Percentiles rank a stretch among this genome's conserved stretches.
Evolutionary conservation across 2,888 invertebrate genomes (phyloP).

Genomic region (Amiota minor): DNA sequence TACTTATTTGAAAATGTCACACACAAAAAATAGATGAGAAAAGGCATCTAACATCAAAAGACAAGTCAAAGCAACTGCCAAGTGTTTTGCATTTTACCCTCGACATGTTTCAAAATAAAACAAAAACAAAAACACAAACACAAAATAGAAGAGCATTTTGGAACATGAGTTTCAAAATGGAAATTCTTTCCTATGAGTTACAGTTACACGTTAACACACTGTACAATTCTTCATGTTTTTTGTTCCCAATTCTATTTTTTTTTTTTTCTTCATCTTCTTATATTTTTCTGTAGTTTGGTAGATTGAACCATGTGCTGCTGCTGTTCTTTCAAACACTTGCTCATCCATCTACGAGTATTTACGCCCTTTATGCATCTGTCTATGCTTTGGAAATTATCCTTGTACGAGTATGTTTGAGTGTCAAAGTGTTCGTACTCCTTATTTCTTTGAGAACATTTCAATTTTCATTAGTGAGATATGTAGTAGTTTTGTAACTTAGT

Average conservation of each 20-base stretch:
- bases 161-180: constrained; percentile 63
- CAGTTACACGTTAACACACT: not conserved
- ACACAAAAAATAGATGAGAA: constrained; percentile 46
- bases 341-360: constrained; percentile 26
- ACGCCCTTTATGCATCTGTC: constrained; percentile 3
- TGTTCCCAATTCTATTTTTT: constrained; percentile 3
- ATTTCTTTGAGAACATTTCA: constrained; percentile 61
- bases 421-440: constrained; percentile 58
- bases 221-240: not conserved
- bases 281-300: constrained; percentile 38
- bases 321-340: constrained; percentile 49
- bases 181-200: constrained; percentile 42
- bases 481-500: constrained; percentile 38
- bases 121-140: constrained; percentile 33
- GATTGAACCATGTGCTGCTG: constrained; percentile 65
- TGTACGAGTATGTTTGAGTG: constrained; percentile 40
- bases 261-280: constrained; percentile 31
- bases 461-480: constrained; percentile 57
- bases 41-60: constrained; percentile 54
- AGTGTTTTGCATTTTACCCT: constrained; percentile 49
- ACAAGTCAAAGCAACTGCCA: constrained; percentile 61
- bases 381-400: constrained; percentile 36
- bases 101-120: constrained; percentile 33
- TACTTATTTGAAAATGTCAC: constrained; percentile 16
- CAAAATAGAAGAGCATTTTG: constrained; percentile 33